A percentile compares a stretch with the other conserved stretches of the same genome.
phyloP scores from a whole-genome alignment of 1,140 invertebrate species.

The Sarcophaga peregrina region DNA sequence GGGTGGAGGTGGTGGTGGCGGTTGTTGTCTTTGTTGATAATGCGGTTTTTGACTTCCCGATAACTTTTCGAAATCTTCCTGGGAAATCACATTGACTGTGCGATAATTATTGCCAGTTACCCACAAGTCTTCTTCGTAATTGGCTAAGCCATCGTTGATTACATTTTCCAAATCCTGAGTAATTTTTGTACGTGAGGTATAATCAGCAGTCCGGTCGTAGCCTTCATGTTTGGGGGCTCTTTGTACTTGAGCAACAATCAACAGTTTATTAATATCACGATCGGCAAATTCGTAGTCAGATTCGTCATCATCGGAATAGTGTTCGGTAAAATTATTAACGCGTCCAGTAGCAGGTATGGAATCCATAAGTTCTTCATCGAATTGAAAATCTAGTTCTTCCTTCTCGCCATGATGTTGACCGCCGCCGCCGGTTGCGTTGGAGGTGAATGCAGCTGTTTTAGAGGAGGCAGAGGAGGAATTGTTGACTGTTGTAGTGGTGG shows the following conservation, averaged over 20 bases:
- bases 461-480: conserved; percentile 60
- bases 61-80: conserved; percentile 88
- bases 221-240: conserved; percentile 85
- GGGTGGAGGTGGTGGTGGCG: conserved; percentile 77
- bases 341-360: conserved; percentile 73
- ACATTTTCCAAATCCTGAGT: conserved; percentile 91
- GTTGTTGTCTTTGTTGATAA: conserved; percentile 72
- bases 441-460: conserved; percentile 61
- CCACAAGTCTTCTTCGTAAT: conserved; percentile 95
- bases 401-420: conserved; percentile 70
- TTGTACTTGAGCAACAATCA: conserved; percentile 92
- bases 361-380: conserved; percentile 93
- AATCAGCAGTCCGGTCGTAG: conserved; percentile 88
- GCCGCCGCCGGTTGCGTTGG: conserved; percentile 60
- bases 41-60: conserved; percentile 71
- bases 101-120: conserved; percentile 75
- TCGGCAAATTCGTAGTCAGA: conserved; percentile 91
- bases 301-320: conserved; percentile 81
- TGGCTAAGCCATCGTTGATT: conserved; percentile 94
- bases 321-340: conserved; percentile 83
- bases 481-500: conserved; percentile 46
- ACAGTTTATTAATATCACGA: conserved; percentile 91
- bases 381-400: conserved; percentile 95
- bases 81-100: conserved; percentile 90
- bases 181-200: conserved; percentile 87